These are phyloP conservation scores for Urocitellus parryii DNA, from an alignment of 2,113 vertebrate species.

Conservation along the genomic window DNA sequence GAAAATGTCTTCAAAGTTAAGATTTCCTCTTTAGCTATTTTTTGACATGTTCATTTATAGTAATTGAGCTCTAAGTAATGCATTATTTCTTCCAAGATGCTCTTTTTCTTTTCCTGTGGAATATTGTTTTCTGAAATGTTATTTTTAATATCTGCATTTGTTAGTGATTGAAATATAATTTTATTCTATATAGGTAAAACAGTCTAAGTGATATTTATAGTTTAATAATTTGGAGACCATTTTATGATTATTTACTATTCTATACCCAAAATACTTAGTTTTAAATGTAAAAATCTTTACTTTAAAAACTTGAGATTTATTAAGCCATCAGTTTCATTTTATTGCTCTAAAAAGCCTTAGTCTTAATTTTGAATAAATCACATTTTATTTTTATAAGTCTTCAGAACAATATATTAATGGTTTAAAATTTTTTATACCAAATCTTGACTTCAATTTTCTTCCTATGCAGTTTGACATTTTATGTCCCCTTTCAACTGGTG, in stretches of 20 bases:
- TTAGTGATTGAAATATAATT: neutral
- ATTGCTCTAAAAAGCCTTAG: neutral
- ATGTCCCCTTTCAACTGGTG: neutral
- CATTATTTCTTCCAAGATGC: neutral
- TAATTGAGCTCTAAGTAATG: neutral
- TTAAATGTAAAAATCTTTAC: neutral
- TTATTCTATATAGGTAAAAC: neutral
- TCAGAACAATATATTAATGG: neutral
- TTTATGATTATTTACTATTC: neutral
- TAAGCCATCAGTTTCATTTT: neutral
- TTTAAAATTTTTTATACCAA: neutral
- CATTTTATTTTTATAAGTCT: neutral
- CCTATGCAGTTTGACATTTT: neutral
- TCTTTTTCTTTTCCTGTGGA: neutral
- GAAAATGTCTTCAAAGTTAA: neutral
- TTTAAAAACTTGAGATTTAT: neutral
- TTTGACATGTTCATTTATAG: neutral
- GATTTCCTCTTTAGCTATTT: neutral
- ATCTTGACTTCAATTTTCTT: neutral
- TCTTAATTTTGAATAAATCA: neutral
- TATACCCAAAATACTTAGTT: neutral
- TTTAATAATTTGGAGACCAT: neutral
- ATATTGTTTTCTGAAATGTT: neutral
- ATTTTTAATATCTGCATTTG: neutral
- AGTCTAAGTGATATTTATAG: neutral